Evolutionary conservation across 2,113 vertebrate species (phyloP), one percentile per base, ranked within the genome.

Genomic region (Protomyctophum bolini): DNA sequence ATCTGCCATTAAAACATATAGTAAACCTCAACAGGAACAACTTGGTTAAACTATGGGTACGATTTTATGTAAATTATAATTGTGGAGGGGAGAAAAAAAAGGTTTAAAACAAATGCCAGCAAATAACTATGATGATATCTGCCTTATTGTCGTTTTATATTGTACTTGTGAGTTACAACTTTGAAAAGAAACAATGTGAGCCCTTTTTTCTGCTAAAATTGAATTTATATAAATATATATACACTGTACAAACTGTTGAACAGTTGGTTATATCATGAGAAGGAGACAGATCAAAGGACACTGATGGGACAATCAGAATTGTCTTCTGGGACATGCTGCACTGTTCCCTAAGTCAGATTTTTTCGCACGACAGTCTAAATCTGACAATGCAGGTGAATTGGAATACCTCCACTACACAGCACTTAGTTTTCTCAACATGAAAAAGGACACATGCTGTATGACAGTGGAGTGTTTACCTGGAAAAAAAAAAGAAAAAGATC

Each of bases 391-490:
- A 61, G 21, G 52, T 66, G 21, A 66, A 21, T 21, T 21, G 2
- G 21, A 21, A 45, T 12, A 47, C 3, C 58, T 47, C 11, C 64
- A 7, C 45, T 46, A n/a, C 55, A 54, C 15, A 46, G 60, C 46
- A 47, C 21, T 58, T 47, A 56, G 52, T 46, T 49, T 41, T 83
- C 58, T 63, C 67, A 57, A 66, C 45, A 6, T 67, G 71, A 41
- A 73, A 63, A 52, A 64, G 11, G 10, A 15, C n/a, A 69, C 10
- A 47, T 58, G 29, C 62, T 79, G 63, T 70, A 7, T 47, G 60
- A 75, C 48, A 63, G 65, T 15, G 51, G 2, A 7, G 9, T 49
- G 11, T 56, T 51, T 8, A 0, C 10, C 28, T 56, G 58, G 33
- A 41, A 41, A 41, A 41, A 41, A 2, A 6, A 41, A 6, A 41